Base-by-base conservation (phyloP, 2,888 invertebrate species). In the Mellilla xanthometata region DNA sequence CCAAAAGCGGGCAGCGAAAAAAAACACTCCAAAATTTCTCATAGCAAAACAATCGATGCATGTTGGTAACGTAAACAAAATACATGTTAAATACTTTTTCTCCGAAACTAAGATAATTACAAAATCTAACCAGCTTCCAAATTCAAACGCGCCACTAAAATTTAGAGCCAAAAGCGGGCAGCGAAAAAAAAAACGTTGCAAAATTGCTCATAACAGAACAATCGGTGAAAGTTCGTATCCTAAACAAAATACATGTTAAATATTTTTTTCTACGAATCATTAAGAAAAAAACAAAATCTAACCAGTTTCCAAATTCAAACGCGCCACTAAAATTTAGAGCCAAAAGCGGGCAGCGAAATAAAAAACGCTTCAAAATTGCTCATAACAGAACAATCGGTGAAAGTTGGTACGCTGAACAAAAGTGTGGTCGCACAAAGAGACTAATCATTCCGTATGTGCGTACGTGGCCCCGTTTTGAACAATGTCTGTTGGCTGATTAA, bases 401-500 rank as follows among this genome's bases (percentile, higher is more conserved):
- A 58, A 58, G 55, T 58, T 58, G 55, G 46, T 49, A 41, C 43
- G 71, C 60, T 53, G 68, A 78, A 74, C 78, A 81, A 81, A 81
- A 81, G 81, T 81, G 76, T 67, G 59, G 74, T 58, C 43, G 40
- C 58, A 77, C 78, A 78, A 78, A 79, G 76, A 73, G 68, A 66
- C 79, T 81, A 88, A 89, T 88, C 87, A 86, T 73, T 68, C 76
- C 72, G 75, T 71, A 70, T 72, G 76, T 81, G 77, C 78, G 78
- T 85, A 81, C 81, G 82, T 88, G 88, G 85, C 88, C 88, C 73
- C 79, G 74, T 89, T 89, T 78, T 77, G 69, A 72, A 83, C 86
- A 88, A 80, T 88, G 88, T 88, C 85, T 84, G 80, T 63, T 59
- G 69, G 60, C 72, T 89, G 88, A 89, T 89, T 88, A 89, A 89